Percentiles rank a stretch among this genome's conserved stretches.
These are phyloP conservation scores for Manis javanica DNA, from an alignment of 2,797 vertebrate species.

Conservation along the genomic window DNA sequence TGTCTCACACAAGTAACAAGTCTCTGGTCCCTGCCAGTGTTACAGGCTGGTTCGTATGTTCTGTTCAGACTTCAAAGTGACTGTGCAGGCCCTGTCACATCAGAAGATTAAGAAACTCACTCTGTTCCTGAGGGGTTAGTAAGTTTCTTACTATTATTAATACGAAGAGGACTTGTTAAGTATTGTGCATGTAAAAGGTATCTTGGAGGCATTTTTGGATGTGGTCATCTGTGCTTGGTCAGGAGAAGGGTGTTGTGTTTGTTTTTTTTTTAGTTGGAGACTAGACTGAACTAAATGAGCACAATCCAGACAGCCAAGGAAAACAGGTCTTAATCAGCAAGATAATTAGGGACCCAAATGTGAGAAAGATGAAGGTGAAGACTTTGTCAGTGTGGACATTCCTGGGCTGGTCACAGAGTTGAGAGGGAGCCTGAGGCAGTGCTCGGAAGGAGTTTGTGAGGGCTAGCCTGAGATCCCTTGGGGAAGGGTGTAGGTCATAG, in stretches of 20 bases:
- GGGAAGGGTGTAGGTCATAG: background rate
- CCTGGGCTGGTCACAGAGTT: background rate
- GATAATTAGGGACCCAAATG: background rate
- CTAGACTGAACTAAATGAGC: background rate
- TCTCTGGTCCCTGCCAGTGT: background rate
- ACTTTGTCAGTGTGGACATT: background rate
- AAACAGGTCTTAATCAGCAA: conserved; percentile 13
- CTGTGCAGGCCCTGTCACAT: background rate
- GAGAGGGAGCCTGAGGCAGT: background rate
- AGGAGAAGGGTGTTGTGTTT: background rate
- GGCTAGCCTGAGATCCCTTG: background rate
- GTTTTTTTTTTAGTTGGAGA: background rate
- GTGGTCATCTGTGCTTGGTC: background rate
- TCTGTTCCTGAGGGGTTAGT: background rate
- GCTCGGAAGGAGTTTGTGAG: background rate
- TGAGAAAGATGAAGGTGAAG: conserved; percentile 56
- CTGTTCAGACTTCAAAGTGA: background rate
- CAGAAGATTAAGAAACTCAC: background rate
- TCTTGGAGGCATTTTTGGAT: background rate
- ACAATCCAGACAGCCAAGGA: background rate
- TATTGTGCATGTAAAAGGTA: background rate
- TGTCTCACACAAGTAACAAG: background rate
- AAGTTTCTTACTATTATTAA: background rate
- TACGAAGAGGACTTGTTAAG: background rate
- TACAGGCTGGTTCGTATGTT: background rate